Conservation (phyloP, 2,797 vertebrate species). For the Pseudomugil gertrudae region DNA sequence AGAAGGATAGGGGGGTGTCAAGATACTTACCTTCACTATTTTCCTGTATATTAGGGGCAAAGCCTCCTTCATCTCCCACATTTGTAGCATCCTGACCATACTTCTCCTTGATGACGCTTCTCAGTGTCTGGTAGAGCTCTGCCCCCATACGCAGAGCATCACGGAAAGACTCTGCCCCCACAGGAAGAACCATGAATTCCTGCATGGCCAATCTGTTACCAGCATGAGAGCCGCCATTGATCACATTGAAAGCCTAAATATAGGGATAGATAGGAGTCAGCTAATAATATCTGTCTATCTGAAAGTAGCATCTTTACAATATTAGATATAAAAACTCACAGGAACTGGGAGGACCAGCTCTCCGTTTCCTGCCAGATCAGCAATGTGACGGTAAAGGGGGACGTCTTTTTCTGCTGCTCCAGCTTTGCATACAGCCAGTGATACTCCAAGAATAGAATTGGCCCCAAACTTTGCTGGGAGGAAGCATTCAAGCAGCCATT, state of each 20-base stretch:
- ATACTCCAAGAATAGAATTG: conserved; percentile 92
- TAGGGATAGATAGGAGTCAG: not conserved
- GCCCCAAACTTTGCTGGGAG: conserved; percentile 90
- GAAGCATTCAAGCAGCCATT: conserved; percentile 37
- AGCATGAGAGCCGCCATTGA: conserved; percentile 93
- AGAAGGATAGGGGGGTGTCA: conserved; percentile 14
- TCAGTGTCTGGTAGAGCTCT: conserved; percentile 93
- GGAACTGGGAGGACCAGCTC: conserved; percentile 93
- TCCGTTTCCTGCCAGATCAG: conserved; percentile 90
- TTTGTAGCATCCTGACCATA: conserved; percentile 94
- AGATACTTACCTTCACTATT: conserved; percentile 88
- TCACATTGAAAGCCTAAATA: conserved; percentile 91
- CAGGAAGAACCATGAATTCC: conserved; percentile 94
- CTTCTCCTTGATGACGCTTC: conserved; percentile 92
- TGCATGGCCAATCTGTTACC: conserved; percentile 95
- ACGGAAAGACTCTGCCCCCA: conserved; percentile 91
- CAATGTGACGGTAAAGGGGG: conserved; percentile 92
- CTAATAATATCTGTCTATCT: not conserved
- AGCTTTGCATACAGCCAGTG: conserved; percentile 91
- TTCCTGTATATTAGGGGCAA: conserved; percentile 93
- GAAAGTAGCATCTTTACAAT: not conserved
- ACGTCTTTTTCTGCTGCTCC: conserved; percentile 90
- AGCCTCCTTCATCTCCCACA: conserved; percentile 93
- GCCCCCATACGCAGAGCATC: conserved; percentile 92
- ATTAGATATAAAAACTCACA: conserved; percentile 74